Conservation (phyloP, 2,113 vertebrate species). For the Hypomesus transpacificus region DNA sequence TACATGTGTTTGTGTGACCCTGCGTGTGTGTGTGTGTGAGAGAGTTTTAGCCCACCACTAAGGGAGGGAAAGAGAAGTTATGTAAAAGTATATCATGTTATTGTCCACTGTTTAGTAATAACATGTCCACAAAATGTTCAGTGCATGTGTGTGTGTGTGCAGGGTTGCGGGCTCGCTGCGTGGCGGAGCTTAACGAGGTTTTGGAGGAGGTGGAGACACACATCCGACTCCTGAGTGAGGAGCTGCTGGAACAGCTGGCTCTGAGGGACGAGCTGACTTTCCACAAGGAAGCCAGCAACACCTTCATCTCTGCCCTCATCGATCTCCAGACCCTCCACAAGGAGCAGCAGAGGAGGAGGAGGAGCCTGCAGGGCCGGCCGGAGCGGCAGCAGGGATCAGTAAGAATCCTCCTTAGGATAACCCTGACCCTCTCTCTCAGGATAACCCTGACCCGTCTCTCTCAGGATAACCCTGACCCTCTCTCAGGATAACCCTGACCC, state of each 20-base stretch:
- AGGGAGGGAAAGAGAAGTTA: not conserved
- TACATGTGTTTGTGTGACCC: not conserved
- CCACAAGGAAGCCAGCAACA: slow-evolving; percentile 98
- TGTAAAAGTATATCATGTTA: not conserved
- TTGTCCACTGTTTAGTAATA: not conserved
- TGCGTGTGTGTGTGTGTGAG: not conserved
- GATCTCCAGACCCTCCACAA: slow-evolving; percentile 96
- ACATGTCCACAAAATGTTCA: not conserved
- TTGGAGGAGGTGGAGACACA: slow-evolving; percentile 84
- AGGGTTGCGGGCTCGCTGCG: slow-evolving; percentile 63
- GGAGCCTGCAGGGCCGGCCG: slow-evolving; percentile 72
- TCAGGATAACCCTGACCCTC: no score
- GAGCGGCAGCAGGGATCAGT: slow-evolving; percentile 77
- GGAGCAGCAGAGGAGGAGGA: slow-evolving; percentile 80
- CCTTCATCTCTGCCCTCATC: slow-evolving; percentile 94
- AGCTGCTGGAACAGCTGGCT: slow-evolving; percentile 90
- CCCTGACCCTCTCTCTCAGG: no score
- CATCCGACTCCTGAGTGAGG: slow-evolving; percentile 86
- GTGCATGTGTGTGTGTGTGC: slow-evolving; percentile 13
- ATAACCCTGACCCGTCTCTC: no score
- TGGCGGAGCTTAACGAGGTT: slow-evolving; percentile 80
- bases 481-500: no score
- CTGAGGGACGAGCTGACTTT: slow-evolving; percentile 93
- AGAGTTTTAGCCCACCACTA: not conserved
- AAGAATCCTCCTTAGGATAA: slow-evolving; percentile 27